Base-by-base conservation (phyloP, 2,113 vertebrate species). In the Nansenia antarctica region DNA sequence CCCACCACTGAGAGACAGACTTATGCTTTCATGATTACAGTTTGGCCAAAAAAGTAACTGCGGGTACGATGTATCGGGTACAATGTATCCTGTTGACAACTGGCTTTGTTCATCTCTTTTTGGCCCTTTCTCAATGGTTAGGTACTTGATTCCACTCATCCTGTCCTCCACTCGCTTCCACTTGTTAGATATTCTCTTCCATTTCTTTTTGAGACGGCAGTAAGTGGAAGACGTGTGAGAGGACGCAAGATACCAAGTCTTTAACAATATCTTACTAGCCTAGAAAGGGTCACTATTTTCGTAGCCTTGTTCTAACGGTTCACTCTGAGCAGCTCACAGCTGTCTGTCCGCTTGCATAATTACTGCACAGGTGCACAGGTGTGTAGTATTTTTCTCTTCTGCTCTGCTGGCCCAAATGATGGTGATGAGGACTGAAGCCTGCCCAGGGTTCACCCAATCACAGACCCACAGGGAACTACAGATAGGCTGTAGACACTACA, bases 391-490 rank as follows among this genome's bases (percentile, higher is more conserved):
- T 64, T 31, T 20, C 52, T 76, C 27, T 45, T 73, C 35, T 61
- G 53, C 72, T 73, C 45, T 18, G 15, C 5, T 14, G 29, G 18
- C 69, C 31, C 31, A 52, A 39, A 27, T 45, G 31, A 57, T 63
- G 47, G 61, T 8, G 0, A 9, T n/a, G 22, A 60, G 62, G 67
- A 59, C 39, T 45, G 47, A 65, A 14, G 31, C 61, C n/a, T 20
- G 60, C 32, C 74, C 31, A 7, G 2, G 37, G 60, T 27, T 31
- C 45, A 52, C 22, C 57, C n/a, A 12, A 14, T n/a, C n/a, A n/a
- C n/a, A n/a, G n/a, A n/a, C 58, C 58, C 9, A 60, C 32, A 35
- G 59, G 73, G 63, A 24, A 55, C 74, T 32, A 58, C 42, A 6
- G 30, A 58, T 58, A 15, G 15, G 29, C 4, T 58, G n/a, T n/a